Conservation (phyloP, 2,888 invertebrate genomes). For the Merodon equestris region DNA sequence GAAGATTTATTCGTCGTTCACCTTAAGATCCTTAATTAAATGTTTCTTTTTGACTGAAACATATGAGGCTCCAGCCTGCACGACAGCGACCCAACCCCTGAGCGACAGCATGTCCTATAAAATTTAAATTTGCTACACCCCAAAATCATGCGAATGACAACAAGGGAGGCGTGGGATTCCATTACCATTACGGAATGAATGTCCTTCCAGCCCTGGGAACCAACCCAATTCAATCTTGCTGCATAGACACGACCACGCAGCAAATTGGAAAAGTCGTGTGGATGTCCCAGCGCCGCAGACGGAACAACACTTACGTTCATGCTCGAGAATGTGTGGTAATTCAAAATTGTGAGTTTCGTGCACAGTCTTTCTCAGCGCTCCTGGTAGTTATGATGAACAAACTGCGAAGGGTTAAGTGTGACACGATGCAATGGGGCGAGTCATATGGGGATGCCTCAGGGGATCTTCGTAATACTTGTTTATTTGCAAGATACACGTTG, state of each 20-base stretch:
- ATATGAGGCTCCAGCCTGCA: constrained; percentile 30
- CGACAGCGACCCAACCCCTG: constrained; percentile 21
- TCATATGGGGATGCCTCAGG: constrained; percentile 11
- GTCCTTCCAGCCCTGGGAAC: not conserved
- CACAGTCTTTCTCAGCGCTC: not conserved
- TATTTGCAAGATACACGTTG: constrained; percentile 6
- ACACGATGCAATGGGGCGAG: constrained; percentile 1
- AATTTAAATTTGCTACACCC: constrained; percentile 47
- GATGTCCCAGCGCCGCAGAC: constrained; percentile 3
- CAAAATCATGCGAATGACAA: constrained; percentile 51
- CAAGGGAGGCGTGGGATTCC: constrained; percentile 48
- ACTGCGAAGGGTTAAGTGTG: constrained; percentile 38
- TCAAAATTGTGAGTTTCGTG: constrained; percentile 8
- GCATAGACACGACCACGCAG: constrained; percentile 12
- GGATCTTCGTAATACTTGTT: constrained; percentile 12
- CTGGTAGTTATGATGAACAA: constrained; percentile 20
- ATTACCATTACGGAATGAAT: constrained; percentile 38
- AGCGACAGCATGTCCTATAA: constrained; percentile 21
- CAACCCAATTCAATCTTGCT: no score
- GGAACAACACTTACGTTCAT: no score
- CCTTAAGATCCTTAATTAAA: constrained; percentile 18
- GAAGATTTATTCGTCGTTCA: constrained; percentile 9
- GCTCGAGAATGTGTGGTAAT: constrained; percentile 12
- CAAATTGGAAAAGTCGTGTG: constrained; percentile 57
- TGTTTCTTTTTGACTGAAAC: constrained; percentile 2